A percentile compares a stretch with the other conserved stretches of the same genome.
phyloP scores from a whole-genome alignment of 2,888 invertebrate species.

The Sphinx pinastri region DNA sequence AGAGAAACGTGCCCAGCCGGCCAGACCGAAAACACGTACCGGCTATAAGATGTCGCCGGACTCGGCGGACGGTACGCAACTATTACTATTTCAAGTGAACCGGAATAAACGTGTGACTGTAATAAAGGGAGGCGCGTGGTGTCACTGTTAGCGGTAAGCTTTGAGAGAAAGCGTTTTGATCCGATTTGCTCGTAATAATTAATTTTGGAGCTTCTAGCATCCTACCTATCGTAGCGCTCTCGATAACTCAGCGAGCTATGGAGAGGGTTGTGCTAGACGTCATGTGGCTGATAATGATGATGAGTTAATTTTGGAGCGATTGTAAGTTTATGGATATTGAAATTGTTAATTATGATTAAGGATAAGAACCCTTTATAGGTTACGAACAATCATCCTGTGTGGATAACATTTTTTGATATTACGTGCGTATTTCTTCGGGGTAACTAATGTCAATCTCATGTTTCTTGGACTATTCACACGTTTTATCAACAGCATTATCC shows the following conservation, averaged over 20 bases:
- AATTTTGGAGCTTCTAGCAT: too few relatives aligned
- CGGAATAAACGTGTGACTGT: conserved; percentile 62
- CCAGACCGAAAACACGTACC: conserved; percentile 50
- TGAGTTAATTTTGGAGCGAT: too few relatives aligned
- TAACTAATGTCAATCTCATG: too few relatives aligned
- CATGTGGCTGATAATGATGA: too few relatives aligned
- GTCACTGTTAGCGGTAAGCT: conserved; percentile 38
- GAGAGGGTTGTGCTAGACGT: too few relatives aligned
- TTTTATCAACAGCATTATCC: too few relatives aligned
- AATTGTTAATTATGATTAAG: neutral
- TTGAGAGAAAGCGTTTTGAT: neutral
- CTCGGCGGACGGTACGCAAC: conserved; percentile 42
- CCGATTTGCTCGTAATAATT: neutral
- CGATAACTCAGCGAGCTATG: too few relatives aligned
- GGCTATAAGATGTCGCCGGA: conserved; percentile 53
- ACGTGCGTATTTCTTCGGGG: too few relatives aligned
- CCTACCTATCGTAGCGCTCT: too few relatives aligned
- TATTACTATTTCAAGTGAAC: conserved; percentile 70
- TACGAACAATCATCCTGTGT: too few relatives aligned
- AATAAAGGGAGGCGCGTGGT: conserved; percentile 47
- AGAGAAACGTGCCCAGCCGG: conserved; percentile 6
- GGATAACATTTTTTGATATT: neutral
- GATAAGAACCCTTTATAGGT: neutral
- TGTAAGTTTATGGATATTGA: too few relatives aligned
- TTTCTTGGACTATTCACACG: too few relatives aligned